A percentile compares a stretch with the other conserved stretches of the same genome.
Conservation (phyloP, 2,797 vertebrate genomes). For the Manis javanica region DNA sequence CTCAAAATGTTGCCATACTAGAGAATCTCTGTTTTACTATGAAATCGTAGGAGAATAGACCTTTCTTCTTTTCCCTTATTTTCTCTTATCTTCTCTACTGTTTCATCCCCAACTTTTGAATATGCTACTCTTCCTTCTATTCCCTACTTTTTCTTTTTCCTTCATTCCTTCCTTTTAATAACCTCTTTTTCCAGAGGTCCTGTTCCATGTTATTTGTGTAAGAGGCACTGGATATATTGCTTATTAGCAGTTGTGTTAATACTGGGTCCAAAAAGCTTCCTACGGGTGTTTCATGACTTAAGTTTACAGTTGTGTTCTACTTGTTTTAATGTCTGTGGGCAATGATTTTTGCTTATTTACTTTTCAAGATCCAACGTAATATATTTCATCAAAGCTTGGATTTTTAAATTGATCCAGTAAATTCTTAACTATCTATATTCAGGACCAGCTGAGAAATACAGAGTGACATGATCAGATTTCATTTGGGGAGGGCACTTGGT, state of each 20-base stretch:
- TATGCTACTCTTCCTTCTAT: neutral
- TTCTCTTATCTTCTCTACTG: neutral
- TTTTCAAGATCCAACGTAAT: neutral
- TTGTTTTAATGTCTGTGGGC: neutral
- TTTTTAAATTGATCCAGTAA: conserved; percentile 20
- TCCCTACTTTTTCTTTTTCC: neutral
- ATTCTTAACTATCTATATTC: neutral
- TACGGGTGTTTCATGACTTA: neutral
- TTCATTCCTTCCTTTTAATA: neutral
- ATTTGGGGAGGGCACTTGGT: neutral
- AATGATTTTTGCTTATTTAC: conserved; percentile 36
- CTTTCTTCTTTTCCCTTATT: neutral
- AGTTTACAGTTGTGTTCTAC: neutral
- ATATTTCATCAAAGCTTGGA: neutral
- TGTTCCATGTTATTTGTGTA: neutral
- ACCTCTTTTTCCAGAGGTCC: neutral
- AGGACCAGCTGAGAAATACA: neutral
- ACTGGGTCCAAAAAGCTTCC: neutral
- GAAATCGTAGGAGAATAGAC: neutral
- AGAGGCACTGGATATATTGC: neutral
- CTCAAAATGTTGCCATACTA: neutral
- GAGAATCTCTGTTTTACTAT: neutral
- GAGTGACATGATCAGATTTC: neutral
- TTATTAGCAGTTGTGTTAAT: neutral
- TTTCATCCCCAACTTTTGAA: neutral